These are phyloP conservation scores for Pan paniscus DNA, from an alignment of 2,113 vertebrate species.

Conservation along the genomic window DNA sequence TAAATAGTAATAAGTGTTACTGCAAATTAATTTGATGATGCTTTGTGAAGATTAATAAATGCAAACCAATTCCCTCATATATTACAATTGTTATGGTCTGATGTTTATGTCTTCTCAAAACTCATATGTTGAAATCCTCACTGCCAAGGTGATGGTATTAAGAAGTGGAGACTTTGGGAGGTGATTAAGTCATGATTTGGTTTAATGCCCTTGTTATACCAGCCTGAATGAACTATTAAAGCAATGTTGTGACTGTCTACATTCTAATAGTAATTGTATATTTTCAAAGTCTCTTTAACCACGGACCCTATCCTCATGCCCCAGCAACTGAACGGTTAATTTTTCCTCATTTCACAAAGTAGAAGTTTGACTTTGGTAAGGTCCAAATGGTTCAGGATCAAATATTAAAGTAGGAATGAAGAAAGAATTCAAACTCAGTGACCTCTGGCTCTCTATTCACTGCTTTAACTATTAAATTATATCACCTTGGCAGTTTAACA, in stretches of 20 bases:
- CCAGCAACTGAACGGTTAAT: background rate
- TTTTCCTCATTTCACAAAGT: background rate
- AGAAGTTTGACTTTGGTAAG: slow-evolving; percentile 52
- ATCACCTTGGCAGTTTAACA: slow-evolving; percentile 64
- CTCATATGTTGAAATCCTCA: background rate
- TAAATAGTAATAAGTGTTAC: background rate
- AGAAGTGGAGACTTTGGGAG: background rate
- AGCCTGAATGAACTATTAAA: background rate
- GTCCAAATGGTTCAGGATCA: background rate
- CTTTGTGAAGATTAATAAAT: background rate
- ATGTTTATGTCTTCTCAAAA: background rate
- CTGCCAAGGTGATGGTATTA: background rate
- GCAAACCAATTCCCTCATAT: background rate
- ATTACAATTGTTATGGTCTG: background rate
- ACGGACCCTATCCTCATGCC: background rate
- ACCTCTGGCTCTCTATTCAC: slow-evolving; percentile 51
- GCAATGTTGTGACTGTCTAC: background rate
- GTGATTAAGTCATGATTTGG: background rate
- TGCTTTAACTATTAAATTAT: slow-evolving; percentile 66
- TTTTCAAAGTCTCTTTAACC: background rate
- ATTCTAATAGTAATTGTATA: slow-evolving; percentile 1
- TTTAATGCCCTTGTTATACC: background rate
- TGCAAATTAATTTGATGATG: background rate
- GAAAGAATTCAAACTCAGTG: slow-evolving; percentile 64
- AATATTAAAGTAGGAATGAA: background rate